Conservation (phyloP, 1,140 invertebrate genomes). For the Drosophila takahashii region DNA sequence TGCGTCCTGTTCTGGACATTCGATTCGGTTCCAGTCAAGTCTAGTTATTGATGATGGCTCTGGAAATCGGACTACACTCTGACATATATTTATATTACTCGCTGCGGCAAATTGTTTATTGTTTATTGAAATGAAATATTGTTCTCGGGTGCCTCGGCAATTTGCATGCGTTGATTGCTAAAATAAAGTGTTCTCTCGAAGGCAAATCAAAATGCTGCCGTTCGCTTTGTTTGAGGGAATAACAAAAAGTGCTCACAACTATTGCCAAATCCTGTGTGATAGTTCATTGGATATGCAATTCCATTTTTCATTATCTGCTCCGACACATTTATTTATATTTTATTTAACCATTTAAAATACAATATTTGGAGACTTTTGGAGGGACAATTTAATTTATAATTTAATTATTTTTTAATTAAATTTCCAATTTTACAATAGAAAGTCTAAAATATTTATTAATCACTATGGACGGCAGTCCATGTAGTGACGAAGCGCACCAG, state of each 20-base stretch:
- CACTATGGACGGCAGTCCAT: too few species aligned
- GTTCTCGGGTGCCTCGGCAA: conserved; percentile 33
- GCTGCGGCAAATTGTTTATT: conserved; percentile 73
- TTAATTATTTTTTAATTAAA: too few species aligned
- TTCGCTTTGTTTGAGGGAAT: conserved; percentile 1
- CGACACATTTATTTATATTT: neutral
- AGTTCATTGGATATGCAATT: conserved; percentile 3
- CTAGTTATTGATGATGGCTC: conserved; percentile 45
- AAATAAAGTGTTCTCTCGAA: conserved; percentile 54
- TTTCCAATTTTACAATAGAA: too few species aligned
- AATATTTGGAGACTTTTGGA: neutral
- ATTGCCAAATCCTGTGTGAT: neutral
- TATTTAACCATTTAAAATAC: neutral
- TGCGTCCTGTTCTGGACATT: conserved; percentile 31
- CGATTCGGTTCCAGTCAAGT: conserved; percentile 23
- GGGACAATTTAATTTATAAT: neutral
- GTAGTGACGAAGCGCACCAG: too few species aligned
- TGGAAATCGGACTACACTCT: conserved; percentile 17
- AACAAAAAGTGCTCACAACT: neutral
- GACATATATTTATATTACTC: conserved; percentile 51
- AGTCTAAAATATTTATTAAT: too few species aligned
- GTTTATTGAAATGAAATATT: conserved; percentile 74
- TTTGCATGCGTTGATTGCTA: conserved; percentile 72
- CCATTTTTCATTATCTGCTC: neutral
- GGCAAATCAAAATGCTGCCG: conserved; percentile 25